Conservation (phyloP, 2,888 invertebrate species). For the Lochmaea capreae region DNA sequence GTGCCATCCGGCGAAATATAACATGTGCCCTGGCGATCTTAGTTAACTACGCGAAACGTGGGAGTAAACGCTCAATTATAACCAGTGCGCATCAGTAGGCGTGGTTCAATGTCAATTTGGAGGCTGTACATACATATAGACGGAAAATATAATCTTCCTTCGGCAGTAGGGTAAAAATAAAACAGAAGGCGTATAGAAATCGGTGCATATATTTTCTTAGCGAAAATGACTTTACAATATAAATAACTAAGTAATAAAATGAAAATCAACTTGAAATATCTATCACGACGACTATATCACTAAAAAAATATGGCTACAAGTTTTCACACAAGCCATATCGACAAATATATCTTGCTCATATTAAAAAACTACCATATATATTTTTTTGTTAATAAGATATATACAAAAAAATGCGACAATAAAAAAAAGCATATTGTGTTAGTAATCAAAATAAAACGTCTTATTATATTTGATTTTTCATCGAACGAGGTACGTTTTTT, state of each 20-base stretch:
- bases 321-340: constrained; percentile 38
- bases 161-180: neutral
- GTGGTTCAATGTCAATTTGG: no score
- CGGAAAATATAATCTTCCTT: no score
- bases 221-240: constrained; percentile 44
- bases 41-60: no score
- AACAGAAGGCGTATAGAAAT: constrained; percentile 34
- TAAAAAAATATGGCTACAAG: constrained; percentile 51
- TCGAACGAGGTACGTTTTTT: neutral
- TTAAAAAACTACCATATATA: constrained; percentile 20
- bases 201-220: constrained; percentile 48
- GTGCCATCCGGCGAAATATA: no score
- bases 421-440: constrained; percentile 19
- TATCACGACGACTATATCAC: constrained; percentile 54
- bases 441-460: constrained; percentile 20
- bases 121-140: no score
- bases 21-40: no score
- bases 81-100: no score
- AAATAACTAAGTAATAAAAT: constrained; percentile 43
- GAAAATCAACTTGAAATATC: constrained; percentile 46
- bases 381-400: constrained; percentile 8
- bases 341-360: constrained; percentile 15
- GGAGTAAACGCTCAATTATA: no score
- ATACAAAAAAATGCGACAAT: constrained; percentile 22
- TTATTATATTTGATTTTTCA: constrained; percentile 11